Conservation (phyloP, 2,797 vertebrate species). For the Semotilus atromaculatus region DNA sequence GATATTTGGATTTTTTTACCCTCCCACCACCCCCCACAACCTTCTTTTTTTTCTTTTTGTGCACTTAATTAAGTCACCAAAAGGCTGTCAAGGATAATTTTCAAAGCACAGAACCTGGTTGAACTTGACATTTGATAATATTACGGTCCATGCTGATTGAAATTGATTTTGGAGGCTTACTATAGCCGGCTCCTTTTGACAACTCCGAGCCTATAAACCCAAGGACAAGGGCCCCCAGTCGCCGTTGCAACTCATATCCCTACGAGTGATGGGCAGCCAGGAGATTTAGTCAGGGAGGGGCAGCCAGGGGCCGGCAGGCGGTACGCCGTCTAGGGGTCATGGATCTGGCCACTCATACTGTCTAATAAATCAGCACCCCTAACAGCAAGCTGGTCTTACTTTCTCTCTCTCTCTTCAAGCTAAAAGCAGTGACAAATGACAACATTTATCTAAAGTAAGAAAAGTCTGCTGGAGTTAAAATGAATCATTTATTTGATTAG, state of each 20-base stretch:
- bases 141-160: constrained; percentile 98
- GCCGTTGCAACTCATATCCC: constrained; percentile 81
- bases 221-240: constrained; percentile 83
- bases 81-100: constrained; percentile 99
- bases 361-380: constrained; percentile 77
- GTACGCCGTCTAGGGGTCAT: constrained; percentile 78
- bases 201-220: constrained; percentile 89
- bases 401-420: constrained; percentile 1
- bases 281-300: constrained; percentile 64
- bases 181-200: constrained; percentile 80
- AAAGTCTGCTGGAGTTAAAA: no score
- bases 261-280: constrained; percentile 80
- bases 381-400: constrained; percentile 51
- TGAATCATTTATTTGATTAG: neutral
- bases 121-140: constrained; percentile 99
- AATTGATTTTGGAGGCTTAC: constrained; percentile 91
- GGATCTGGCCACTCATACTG: constrained; percentile 74
- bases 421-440: neutral
- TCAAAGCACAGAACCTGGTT: constrained; percentile 83
- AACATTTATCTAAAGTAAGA: neutral
- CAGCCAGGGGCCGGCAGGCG: constrained; percentile 61
- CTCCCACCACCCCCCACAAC: constrained; percentile 42
- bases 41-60: constrained; percentile 78
- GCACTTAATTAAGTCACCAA: constrained; percentile 99
- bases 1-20: constrained; percentile 83